Base-by-base conservation (phyloP, 2,797 vertebrate species). In the Cyclopterus lumpus region DNA sequence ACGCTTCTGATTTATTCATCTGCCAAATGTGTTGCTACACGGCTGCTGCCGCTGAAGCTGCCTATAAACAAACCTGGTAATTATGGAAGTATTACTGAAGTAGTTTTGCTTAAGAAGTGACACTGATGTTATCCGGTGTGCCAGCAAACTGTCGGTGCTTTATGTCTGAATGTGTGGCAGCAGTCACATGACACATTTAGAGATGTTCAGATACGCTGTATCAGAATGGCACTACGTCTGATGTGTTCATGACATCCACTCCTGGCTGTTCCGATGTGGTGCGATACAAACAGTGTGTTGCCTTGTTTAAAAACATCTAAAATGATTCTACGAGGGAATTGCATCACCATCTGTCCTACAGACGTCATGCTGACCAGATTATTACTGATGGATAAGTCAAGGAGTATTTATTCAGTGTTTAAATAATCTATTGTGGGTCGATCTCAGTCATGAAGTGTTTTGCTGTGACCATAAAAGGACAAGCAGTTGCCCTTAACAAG, bases 281-380 rank as follows among this genome's bases (percentile, higher is more conserved):
- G 24, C 26, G 44, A 63, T 38, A 67, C 18, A 36, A 79, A 68
- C 40, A 28, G 18, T 0, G 0, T 54, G 57, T 1, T 64, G 2
- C 70, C 24, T 81, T 76, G 18, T 74, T 73, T 24, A 67, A 81
- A 79, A 75, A 77, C 62, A 8, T 42, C 38, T 48, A 58, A 68
- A 83, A 85, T 78, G 48, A 70, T 68, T 89, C 69, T 72, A 57
- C 80, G 3, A 11, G 71, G 75, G 73, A 73, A 75, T 93, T 92
- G 71, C 78, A 80, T 89, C 91, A 92, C 65, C 6, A 24, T 78
- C 73, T 82, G 60, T 75, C 79, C 83, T 49, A 82, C 65, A n/a
- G 69, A 67, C 84, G 86, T 69, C 78, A 81, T 82, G 38, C 76
- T 80, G 74, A 82, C 58, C 68, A 78, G 79, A 84, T 86, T 84